These are phyloP conservation scores for Branchinecta lynchi DNA, from an alignment of 1,140 invertebrate genomes.

Conservation along the genomic window DNA sequence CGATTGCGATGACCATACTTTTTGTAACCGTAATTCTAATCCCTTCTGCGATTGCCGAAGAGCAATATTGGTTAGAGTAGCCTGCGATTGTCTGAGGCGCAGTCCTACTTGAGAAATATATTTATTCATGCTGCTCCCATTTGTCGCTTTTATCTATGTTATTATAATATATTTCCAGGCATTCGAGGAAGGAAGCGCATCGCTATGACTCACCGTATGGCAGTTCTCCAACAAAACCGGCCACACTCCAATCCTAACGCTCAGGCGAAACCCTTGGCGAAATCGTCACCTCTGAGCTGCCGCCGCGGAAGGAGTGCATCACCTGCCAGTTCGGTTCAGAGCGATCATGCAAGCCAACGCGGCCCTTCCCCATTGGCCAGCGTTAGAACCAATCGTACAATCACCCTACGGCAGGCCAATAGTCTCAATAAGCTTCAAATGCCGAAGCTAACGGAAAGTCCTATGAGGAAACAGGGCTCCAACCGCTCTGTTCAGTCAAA, in stretches of 20 bases:
- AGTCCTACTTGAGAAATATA: neutral
- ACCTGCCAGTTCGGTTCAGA: conserved; percentile 18
- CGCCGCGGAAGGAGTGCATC: conserved; percentile 17
- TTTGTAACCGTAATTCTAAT: too few relatives aligned
- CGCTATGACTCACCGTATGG: neutral
- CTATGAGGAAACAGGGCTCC: conserved; percentile 13
- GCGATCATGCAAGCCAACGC: conserved; percentile 14
- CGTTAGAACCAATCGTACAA: conserved; percentile 30
- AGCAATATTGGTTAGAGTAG: neutral
- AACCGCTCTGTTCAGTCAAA: neutral
- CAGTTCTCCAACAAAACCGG: neutral
- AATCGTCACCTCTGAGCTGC: conserved; percentile 17
- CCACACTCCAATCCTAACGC: neutral
- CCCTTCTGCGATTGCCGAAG: too few relatives aligned
- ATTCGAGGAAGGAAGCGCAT: neutral
- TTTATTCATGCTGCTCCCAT: too few relatives aligned
- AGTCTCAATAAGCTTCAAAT: conserved; percentile 14
- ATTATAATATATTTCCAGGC: neutral
- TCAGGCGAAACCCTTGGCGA: neutral
- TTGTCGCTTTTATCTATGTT: too few relatives aligned
- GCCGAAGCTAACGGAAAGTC: conserved; percentile 16
- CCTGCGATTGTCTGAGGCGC: neutral
- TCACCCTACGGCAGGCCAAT: conserved; percentile 28
- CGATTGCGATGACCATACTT: too few relatives aligned
- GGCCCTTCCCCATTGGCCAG: conserved; percentile 19